phyloP scores from a whole-genome alignment of 2,113 vertebrate genomes.

The Scolopax mira region DNA sequence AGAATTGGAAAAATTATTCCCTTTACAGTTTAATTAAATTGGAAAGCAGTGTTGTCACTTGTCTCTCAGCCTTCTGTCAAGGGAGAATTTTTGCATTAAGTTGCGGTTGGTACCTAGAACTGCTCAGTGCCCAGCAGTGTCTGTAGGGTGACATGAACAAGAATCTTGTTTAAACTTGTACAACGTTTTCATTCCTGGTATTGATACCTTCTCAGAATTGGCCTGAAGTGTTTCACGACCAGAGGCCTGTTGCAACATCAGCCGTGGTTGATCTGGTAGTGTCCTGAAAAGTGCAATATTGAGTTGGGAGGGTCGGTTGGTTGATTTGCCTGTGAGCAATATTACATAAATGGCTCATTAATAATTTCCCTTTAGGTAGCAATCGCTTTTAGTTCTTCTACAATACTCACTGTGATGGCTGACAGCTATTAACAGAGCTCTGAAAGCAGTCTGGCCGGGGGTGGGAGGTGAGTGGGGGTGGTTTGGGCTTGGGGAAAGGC shows the following conservation, averaged over 20 bases:
- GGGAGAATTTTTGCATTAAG: neutral
- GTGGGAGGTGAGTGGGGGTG: neutral
- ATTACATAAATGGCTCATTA: neutral
- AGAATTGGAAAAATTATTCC: neutral
- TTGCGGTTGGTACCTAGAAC: neutral
- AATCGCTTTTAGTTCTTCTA: neutral
- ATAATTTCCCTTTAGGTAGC: neutral
- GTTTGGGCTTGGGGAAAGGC: fast-evolving
- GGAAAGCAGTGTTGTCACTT: neutral
- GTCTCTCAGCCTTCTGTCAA: neutral
- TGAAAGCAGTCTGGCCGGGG: neutral
- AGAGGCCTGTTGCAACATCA: neutral
- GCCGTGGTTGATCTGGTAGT: neutral
- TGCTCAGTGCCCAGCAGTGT: neutral
- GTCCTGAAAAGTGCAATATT: fast-evolving
- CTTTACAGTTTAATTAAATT: neutral
- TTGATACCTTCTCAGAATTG: neutral
- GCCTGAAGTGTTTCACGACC: neutral
- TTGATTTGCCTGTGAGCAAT: neutral
- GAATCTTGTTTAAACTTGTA: neutral
- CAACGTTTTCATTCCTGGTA: neutral
- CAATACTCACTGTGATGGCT: neutral
- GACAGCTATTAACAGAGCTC: fast-evolving
- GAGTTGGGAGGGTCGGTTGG: neutral
- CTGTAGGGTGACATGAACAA: neutral